phyloP scores from a whole-genome alignment of 1,140 invertebrate genomes.

The Ectropis grisescens region DNA sequence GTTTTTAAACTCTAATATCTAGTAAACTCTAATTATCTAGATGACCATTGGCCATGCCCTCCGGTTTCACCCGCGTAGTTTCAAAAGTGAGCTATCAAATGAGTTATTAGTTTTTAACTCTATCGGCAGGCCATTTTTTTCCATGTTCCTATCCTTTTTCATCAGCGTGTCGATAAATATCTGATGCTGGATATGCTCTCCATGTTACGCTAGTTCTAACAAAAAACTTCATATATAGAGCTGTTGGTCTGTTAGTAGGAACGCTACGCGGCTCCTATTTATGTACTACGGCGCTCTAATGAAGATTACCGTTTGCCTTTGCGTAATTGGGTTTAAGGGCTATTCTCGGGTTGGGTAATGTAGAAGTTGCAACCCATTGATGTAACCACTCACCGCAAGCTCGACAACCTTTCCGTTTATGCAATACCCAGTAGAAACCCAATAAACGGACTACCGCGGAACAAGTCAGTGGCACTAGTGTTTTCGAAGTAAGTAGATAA shows the following conservation, averaged over 20 bases:
- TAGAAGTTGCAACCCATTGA: slow-evolving; percentile 34
- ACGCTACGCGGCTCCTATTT: no score
- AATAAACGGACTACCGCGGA: slow-evolving; percentile 44
- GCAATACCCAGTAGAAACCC: slow-evolving; percentile 38
- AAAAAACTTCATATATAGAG: background rate
- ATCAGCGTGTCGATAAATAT: no score
- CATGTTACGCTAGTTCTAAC: background rate
- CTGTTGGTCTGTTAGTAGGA: background rate
- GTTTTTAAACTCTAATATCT: no score
- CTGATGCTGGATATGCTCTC: no score
- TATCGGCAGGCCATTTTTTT: no score
- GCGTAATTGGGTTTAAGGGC: slow-evolving; percentile 3
- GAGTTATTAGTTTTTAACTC: no score
- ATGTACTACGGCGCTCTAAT: background rate
- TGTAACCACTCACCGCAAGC: slow-evolving; percentile 51
- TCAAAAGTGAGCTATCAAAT: no score
- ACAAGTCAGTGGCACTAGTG: no score
- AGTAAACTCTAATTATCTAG: no score
- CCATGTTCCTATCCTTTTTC: no score
- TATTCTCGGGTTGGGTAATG: slow-evolving; percentile 36
- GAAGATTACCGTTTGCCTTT: background rate
- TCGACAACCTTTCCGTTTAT: slow-evolving; percentile 57
- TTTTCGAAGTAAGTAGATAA: slow-evolving; percentile 41
- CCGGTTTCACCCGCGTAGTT: no score
- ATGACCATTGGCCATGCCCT: no score